These are phyloP conservation scores for Thinocorus orbignyianus DNA, from an alignment of 2,113 vertebrate species.

Conservation along the genomic window DNA sequence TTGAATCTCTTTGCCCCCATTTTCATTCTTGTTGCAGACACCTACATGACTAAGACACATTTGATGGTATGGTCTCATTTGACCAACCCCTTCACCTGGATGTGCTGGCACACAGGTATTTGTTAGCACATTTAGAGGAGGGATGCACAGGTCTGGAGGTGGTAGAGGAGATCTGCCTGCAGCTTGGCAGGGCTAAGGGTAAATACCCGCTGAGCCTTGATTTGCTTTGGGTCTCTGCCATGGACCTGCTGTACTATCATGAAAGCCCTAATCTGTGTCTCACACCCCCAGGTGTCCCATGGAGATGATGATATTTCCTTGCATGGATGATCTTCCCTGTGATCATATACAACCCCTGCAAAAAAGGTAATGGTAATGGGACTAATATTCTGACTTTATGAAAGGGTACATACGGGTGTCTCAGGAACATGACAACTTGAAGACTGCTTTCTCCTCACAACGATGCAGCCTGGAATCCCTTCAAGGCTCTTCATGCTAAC, in stretches of 20 bases:
- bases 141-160: neutral
- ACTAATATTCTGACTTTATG: neutral
- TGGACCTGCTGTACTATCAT: neutral
- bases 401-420: neutral
- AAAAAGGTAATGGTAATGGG: rapidly evolving
- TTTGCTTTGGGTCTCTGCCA: neutral
- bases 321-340: neutral
- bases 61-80: neutral
- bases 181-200: neutral
- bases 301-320: neutral
- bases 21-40: neutral
- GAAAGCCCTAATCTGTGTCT: neutral
- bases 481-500: neutral
- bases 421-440: neutral
- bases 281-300: neutral
- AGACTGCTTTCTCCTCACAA: neutral
- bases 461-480: neutral
- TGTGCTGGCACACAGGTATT: neutral
- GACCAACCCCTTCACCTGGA: neutral
- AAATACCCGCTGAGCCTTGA: neutral
- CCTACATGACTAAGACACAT: too few relatives aligned
- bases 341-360: rapidly evolving
- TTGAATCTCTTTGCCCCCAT: neutral
- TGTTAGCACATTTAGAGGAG: neutral
- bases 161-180: neutral